Percentiles rank a stretch among this genome's conserved stretches.
Evolutionary conservation across 35 echinoderm and acorn worm species (phyloP).

Genomic region (Strongylocentrotus purpuratus): DNA sequence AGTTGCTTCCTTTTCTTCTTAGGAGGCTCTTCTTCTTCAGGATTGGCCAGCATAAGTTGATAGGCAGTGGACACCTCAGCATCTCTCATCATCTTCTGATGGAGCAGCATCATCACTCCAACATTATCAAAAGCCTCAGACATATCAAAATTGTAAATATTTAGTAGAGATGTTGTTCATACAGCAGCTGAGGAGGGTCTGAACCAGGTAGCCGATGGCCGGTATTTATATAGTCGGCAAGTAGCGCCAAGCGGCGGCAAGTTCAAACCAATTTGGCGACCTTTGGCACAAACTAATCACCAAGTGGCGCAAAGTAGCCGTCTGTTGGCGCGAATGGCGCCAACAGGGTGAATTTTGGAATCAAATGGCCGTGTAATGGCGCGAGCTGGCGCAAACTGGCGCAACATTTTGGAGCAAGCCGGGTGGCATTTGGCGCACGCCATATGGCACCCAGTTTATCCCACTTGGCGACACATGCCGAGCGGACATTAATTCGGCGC

Average conservation of each 20-base stretch:
- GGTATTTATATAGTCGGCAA: conserved; percentile 31
- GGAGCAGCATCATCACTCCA: conserved; percentile 31
- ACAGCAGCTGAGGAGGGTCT: conserved; percentile 29
- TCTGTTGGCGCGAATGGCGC: background rate
- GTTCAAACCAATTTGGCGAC: conserved; percentile 54
- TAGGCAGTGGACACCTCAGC: conserved; percentile 29
- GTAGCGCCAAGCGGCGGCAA: conserved; percentile 40
- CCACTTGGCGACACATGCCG: conserved; percentile 52
- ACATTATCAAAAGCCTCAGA: conserved; percentile 32
- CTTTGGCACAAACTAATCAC: conserved; percentile 56
- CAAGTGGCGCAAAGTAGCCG: conserved; percentile 51
- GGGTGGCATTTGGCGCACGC: conserved; percentile 49
- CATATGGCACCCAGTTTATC: conserved; percentile 54
- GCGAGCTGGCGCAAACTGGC: background rate
- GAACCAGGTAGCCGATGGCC: conserved; percentile 22
- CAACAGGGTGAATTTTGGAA: too few species aligned
- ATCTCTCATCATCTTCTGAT: conserved; percentile 27
- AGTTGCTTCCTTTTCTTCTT: too few species aligned
- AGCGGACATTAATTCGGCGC: conserved; percentile 55
- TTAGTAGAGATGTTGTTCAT: conserved; percentile 40
- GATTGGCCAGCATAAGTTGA: conserved; percentile 16
- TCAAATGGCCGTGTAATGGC: too few species aligned
- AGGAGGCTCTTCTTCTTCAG: conserved; percentile 25
- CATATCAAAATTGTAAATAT: conserved; percentile 48
- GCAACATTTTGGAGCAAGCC: too few species aligned